Evolutionary conservation across 92 coral and sea anemone species (phyloP), one percentile per base, ranked within the genome.

Genomic region (Nematostella vectensis): DNA sequence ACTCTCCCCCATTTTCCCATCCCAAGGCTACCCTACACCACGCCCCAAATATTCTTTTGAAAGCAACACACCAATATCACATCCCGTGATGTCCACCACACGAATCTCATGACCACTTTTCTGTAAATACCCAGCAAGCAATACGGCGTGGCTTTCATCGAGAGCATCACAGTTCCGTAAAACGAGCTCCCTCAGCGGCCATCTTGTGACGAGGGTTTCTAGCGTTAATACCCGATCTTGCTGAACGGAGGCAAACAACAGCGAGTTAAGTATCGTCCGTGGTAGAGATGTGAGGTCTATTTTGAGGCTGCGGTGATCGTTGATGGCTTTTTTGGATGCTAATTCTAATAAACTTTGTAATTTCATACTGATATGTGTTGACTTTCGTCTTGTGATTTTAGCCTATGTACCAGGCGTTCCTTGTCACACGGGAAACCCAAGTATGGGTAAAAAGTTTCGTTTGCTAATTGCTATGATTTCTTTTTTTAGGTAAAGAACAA

Each of bases 51-150:
- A n/a, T n/a, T n/a, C n/a, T n/a, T n/a, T n/a, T n/a, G n/a, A n/a
- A n/a, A n/a, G n/a, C n/a, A n/a, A n/a, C 77, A 27, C 57, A 91
- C 98, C 96, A 54, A 80, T 91, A 12, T 77, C 69, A 42, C 96
- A 91, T 13, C 96, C 93, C 48, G 88, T 79, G 19, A 91, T 54
- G 61, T 86, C 93, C 31, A 91, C 57, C 39, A 72, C 63, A 48
- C 62, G 67, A 11, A 86, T 64, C 47, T 67, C 67, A 21, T 33
- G 61, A 30, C 71, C 58, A 22, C 57, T 61, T 28, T 48, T 63
- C 28, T 86, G 83, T 49, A 91, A 69, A 62, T 78, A 61, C 60
- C 69, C 72, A 15, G 98, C 96, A 27, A 91, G 70, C 40, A 86
- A 49, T 43, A 84, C 71, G 16, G 93, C 87, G 59, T 67, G 70